Base-by-base conservation (phyloP, 2,888 invertebrate species). In the Cataglyphis cursor region DNA sequence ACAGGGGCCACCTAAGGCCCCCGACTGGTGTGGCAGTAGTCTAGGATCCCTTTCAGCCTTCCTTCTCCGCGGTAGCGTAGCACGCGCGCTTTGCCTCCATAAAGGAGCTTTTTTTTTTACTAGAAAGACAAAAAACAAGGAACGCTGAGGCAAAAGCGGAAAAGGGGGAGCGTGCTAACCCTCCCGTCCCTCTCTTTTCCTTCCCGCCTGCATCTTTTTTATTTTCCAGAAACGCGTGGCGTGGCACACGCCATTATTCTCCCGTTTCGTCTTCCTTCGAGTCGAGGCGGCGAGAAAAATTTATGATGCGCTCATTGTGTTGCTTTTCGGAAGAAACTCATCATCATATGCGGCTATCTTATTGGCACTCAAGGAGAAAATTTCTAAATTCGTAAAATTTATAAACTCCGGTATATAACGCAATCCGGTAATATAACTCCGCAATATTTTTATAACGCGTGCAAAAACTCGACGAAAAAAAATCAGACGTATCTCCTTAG, bases 181-280 rank as follows among this genome's bases (percentile, higher is more conserved):
- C 41, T n/a, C 61, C 44, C 35, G 48, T 70, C 80, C 82, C 85
- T 82, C 78, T 80, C 74, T n/a, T n/a, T 51, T 72, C 82, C 85
- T 82, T 80, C 81, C 73, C 48, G 66, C 54, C 62, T 65, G 59
- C 57, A 21, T 83, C 81, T 66, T 74, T 65, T 82, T 81, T 28
- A 89, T 84, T 88, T 89, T 88, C 83, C 51, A 85, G 84, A 75
- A 85, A 89, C 91, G 91, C 91, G 91, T 91, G 91, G 92, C 91
- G 81, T 72, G 91, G 78, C 91, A 91, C 91, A 91, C 92, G 91
- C 85, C 89, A 88, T 90, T 91, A 90, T 89, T 91, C 87, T 88
- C 87, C 82, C 76, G 82, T 74, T 64, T 65, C 80, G 74, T 44
- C 68, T 48, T 64, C 62, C 38, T 35, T 44, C 72, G 41, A 41